These are phyloP conservation scores for Ochropleura plecta DNA, from an alignment of 2,888 invertebrate genomes.

Conservation along the genomic window DNA sequence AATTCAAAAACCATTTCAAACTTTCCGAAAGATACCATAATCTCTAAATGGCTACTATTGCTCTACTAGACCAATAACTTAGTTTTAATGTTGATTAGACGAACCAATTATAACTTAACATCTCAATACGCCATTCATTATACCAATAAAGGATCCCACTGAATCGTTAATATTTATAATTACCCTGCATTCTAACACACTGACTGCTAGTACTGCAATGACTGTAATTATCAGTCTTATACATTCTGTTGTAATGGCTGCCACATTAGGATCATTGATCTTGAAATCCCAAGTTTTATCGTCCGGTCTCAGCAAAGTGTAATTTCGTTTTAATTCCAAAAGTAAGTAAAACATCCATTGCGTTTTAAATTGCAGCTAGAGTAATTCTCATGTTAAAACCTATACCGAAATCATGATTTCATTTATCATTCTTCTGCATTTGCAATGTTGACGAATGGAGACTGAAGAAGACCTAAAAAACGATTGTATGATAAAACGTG, in stretches of 20 bases:
- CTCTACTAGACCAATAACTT: slow-evolving; percentile 34
- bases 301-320: not conserved
- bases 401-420: not conserved
- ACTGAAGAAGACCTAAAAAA: no score
- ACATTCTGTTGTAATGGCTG: slow-evolving; percentile 43
- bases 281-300: slow-evolving; percentile 23
- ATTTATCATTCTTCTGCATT: not conserved
- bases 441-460: no score
- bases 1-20: slow-evolving; percentile 20
- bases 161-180: slow-evolving; percentile 64
- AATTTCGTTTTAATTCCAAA: slow-evolving; percentile 15
- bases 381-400: not conserved
- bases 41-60: slow-evolving; percentile 31
- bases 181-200: slow-evolving; percentile 58
- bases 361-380: not conserved
- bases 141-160: slow-evolving; percentile 55
- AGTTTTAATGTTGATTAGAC: slow-evolving; percentile 48
- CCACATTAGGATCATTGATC: slow-evolving; percentile 47
- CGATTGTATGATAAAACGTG: no score
- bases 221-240: slow-evolving; percentile 41
- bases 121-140: slow-evolving; percentile 60
- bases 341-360: not conserved
- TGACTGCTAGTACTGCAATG: slow-evolving; percentile 18
- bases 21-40: slow-evolving; percentile 12
- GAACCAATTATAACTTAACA: slow-evolving; percentile 57